Percentiles rank a stretch among this genome's conserved stretches.
phyloP scores from a whole-genome alignment of 2,113 vertebrate species.

The Limanda limanda region DNA sequence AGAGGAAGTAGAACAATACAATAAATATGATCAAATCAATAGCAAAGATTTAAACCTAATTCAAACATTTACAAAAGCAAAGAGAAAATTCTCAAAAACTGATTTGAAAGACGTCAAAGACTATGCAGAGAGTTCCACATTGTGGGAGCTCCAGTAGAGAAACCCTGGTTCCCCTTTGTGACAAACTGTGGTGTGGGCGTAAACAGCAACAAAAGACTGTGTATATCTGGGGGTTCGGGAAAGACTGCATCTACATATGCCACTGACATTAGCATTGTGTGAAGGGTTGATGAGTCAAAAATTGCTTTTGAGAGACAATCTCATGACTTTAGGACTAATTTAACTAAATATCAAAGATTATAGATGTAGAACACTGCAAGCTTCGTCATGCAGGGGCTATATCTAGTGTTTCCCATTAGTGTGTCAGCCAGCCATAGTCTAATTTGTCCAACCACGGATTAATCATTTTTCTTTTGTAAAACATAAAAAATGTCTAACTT shows the following conservation, averaged over 20 bases:
- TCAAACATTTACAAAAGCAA: neutral
- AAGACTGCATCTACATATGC: conserved; percentile 4
- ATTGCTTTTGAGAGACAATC: conserved; percentile 51
- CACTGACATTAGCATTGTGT: conserved; percentile 46
- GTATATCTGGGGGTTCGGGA: conserved; percentile 1
- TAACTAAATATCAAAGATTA: conserved; percentile 36
- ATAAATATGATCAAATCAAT: too few relatives aligned
- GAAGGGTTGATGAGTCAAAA: conserved; percentile 54
- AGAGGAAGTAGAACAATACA: too few relatives aligned
- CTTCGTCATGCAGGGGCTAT: conserved; percentile 34
- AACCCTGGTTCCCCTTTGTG: neutral
- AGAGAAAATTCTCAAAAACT: conserved; percentile 18
- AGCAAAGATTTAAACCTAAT: neutral
- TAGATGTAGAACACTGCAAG: conserved; percentile 10
- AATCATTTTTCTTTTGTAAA: neutral
- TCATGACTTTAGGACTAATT: conserved; percentile 53
- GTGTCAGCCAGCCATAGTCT: neutral
- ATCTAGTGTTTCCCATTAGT: neutral
- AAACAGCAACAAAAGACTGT: neutral
- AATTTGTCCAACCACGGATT: neutral
- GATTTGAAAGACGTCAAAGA: neutral
- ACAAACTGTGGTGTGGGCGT: neutral
- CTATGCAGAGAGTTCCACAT: neutral
- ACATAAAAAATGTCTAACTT: neutral
- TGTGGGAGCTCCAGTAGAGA: neutral